Evolutionary conservation across 2,888 invertebrate genomes (phyloP), one percentile per base, ranked within the genome.

Genomic region (Drosophila koepferae): DNA sequence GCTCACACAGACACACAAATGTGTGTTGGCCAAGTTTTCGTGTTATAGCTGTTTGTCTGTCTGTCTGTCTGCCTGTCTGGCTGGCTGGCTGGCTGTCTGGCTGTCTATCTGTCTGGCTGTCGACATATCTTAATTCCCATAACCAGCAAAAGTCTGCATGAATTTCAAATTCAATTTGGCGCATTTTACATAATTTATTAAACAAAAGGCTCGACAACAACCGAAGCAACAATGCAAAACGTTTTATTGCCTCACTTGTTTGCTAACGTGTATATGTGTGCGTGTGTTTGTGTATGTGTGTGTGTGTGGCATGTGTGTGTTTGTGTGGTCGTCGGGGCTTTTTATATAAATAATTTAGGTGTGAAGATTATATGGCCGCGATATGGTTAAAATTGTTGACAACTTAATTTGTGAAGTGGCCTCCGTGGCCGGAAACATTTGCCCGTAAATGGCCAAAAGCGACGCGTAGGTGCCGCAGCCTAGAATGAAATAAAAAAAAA

Each of bases 121-220:
- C 77, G 80, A 79, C 80, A 80, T 83, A 88, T 88, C 84, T 90
- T 90, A 86, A 89, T 86, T 88, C 90, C 89, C 86, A 90, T 90
- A 86, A 86, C 86, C 86, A 87, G 85, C 62, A 75, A 79, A 79
- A 72, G 87, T 81, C 90, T 89, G 81, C 78, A 86, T 87, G 90
- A 90, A 87, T 90, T 87, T 89, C 87, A 90, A 89, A 87, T 89
- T 89, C 90, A 87, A 87, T 87, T 87, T 87, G 82, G 82, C 84
- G 84, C 85, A 86, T 88, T 87, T 89, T 89, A 78, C 86, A 87
- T 87, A 90, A 90, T 90, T 87, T 90, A 90, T 90, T 90, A 86
- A 89, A 90, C 86, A 82, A 90, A 90, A 81, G 88, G 75, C 87
- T 71, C 85, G 68, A 72, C 84, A 68, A 63, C 66, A 48, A 56